Conservation (phyloP, 2,888 invertebrate species). For the Nebria salina region DNA sequence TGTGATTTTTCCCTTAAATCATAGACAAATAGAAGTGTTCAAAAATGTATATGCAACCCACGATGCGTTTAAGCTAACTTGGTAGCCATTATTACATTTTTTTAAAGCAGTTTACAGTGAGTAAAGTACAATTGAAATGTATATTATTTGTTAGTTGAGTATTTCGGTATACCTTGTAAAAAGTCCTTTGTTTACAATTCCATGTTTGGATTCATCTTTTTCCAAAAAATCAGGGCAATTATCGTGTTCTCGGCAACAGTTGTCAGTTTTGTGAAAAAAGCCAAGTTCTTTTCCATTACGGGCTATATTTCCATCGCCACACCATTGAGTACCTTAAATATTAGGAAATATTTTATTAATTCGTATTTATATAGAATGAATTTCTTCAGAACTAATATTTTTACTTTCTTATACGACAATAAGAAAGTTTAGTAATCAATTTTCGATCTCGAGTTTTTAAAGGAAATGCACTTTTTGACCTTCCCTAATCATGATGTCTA, state of each 20-base stretch:
- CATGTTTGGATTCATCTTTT: constrained; percentile 67
- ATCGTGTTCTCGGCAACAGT: constrained; percentile 77
- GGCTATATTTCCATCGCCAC: constrained; percentile 74
- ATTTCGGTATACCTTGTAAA: constrained; percentile 68
- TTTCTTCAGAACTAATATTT: too few relatives aligned
- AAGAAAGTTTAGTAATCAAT: too few relatives aligned
- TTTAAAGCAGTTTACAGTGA: too few relatives aligned
- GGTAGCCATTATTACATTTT: too few relatives aligned
- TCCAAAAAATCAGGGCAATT: constrained; percentile 70
- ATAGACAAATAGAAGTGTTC: too few relatives aligned
- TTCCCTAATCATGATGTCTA: too few relatives aligned
- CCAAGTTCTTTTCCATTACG: constrained; percentile 70
- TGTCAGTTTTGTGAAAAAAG: constrained; percentile 71
- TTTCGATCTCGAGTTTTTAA: too few relatives aligned
- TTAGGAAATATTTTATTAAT: neutral
- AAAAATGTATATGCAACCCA: too few relatives aligned
- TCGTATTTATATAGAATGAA: neutral
- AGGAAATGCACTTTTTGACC: too few relatives aligned
- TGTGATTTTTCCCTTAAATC: too few relatives aligned
- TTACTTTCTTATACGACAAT: too few relatives aligned
- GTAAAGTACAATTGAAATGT: neutral
- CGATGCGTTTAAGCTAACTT: too few relatives aligned
- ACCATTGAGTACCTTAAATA: constrained; percentile 76
- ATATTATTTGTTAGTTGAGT: neutral
- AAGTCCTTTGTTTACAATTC: constrained; percentile 72